Percentiles rank a stretch among this genome's conserved stretches.
phyloP scores from a whole-genome alignment of 2,797 vertebrate genomes.

The Acrossocheilus fasciatus region DNA sequence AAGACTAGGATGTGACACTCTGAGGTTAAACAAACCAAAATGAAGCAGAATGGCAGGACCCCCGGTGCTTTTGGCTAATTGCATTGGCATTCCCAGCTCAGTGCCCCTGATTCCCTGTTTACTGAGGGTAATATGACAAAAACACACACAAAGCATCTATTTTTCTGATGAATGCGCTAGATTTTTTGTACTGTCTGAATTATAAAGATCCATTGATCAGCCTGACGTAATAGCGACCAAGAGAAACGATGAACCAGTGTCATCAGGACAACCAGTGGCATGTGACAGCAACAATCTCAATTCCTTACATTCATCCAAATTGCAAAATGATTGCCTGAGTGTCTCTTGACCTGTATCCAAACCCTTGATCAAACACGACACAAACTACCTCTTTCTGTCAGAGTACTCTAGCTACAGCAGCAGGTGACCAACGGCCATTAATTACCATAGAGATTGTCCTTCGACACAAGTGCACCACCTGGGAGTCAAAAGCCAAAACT shows the following conservation, averaged over 20 bases:
- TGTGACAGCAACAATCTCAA: background rate
- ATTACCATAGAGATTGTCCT: slow-evolving; percentile 59
- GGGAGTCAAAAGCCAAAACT: slow-evolving; percentile 50
- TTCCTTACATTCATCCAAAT: slow-evolving; percentile 26
- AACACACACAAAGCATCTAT: slow-evolving; percentile 61
- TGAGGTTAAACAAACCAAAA: background rate
- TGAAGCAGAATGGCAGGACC: background rate
- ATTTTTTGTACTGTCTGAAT: slow-evolving; percentile 19
- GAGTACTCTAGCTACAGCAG: background rate
- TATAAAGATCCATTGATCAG: slow-evolving; percentile 5
- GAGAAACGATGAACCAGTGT: background rate
- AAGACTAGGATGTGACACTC: background rate
- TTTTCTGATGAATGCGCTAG: slow-evolving; percentile 63
- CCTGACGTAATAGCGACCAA: slow-evolving; percentile 1
- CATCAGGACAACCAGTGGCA: slow-evolving; percentile 5
- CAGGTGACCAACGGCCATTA: slow-evolving; percentile 18
- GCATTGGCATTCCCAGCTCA: slow-evolving; percentile 36
- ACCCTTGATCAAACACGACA: background rate
- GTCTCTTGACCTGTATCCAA: slow-evolving; percentile 5
- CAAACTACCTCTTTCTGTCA: slow-evolving; percentile 3
- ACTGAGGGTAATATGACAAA: slow-evolving; percentile 46
- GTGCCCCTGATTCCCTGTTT: slow-evolving; percentile 59
- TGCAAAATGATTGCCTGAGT: slow-evolving; percentile 28
- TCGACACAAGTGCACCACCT: slow-evolving; percentile 52
- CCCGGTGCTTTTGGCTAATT: slow-evolving; percentile 52